Base-by-base conservation (phyloP, 2,113 vertebrate species). In the Notiomystis cincta region DNA sequence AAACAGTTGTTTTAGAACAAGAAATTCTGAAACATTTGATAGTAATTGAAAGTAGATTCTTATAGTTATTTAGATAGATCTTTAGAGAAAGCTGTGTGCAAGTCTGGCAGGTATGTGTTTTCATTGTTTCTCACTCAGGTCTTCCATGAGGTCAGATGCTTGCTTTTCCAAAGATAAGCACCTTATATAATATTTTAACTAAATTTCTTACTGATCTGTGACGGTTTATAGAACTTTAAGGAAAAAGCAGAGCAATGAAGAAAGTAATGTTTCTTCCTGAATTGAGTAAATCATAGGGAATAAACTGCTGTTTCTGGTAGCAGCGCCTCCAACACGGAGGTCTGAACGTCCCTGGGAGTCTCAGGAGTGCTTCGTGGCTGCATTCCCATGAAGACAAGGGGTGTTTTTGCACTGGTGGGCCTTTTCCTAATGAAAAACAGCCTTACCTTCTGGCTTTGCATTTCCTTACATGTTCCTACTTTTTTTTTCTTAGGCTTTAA, bases 301-400 rank as follows among this genome's bases (percentile, higher is more conserved):
- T 65, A 51, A 70, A 56, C 37, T 53, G 16, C 57, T 90, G 50
- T 21, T 89, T 82, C 50, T 76, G 16, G 15, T 65, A 54, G n/a
- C 2, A 1, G 31, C 67, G 73, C 24, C 38, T 67, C 30, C 3
- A 3, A 11, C 12, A 24, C 0, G 0, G 45, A 91, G 37, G 6
- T 56, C 51, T 54, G 45, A 65, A 44, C 22, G 15, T 61, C 8
- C 8, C 33, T n/a, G 37, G 30, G 15, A 73, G 45, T 53, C 4
- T 1, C 11, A 71, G 47, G 20, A 38, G n/a, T 5, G 2, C 28
- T 82, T 71, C 14, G 6, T 21, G 45, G 38, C 54, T 78, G 31
- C 56, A 24, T 51, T 72, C 20, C 44, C n/a, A 10, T 37, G 69
- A 47, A 42, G 27, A 75, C 44, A 42, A 54, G 15, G 30, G 31